Evolutionary conservation across 2,797 vertebrate genomes (phyloP).

Genomic region (Pangasius krempfi): DNA sequence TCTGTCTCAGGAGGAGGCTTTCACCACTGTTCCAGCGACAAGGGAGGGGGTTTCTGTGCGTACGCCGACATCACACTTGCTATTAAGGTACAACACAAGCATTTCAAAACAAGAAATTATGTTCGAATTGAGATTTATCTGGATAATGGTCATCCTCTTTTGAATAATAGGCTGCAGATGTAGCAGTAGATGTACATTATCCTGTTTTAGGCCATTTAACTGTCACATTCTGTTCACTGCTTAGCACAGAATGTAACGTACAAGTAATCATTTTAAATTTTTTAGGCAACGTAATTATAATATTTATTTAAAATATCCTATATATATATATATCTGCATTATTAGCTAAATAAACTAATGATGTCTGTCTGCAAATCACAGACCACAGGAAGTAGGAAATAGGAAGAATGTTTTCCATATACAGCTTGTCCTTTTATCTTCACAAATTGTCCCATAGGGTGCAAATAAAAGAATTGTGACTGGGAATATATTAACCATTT

Average conservation of each 20-base stretch:
- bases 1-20: conserved; percentile 89
- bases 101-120: not conserved
- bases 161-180: not conserved
- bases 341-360: not conserved
- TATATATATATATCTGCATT: not conserved
- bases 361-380: not conserved
- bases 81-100: conserved; percentile 83
- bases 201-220: not conserved
- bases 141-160: not conserved
- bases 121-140: not conserved
- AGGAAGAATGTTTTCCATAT: not conserved
- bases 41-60: conserved; percentile 95
- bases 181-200: too few species aligned
- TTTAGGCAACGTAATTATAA: not conserved
- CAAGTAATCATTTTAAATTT: not conserved
- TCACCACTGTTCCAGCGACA: conserved; percentile 94
- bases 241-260: not conserved
- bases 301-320: not conserved
- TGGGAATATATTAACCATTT: not conserved
- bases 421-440: not conserved
- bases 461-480: not conserved
- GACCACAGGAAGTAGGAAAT: not conserved
- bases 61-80: conserved; percentile 94
- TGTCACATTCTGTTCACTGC: not conserved
- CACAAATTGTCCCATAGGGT: not conserved